A percentile compares a stretch with the other conserved stretches of the same genome.
phyloP scores from a whole-genome alignment of 2,888 invertebrate genomes.

The Brachypterus glaber region DNA sequence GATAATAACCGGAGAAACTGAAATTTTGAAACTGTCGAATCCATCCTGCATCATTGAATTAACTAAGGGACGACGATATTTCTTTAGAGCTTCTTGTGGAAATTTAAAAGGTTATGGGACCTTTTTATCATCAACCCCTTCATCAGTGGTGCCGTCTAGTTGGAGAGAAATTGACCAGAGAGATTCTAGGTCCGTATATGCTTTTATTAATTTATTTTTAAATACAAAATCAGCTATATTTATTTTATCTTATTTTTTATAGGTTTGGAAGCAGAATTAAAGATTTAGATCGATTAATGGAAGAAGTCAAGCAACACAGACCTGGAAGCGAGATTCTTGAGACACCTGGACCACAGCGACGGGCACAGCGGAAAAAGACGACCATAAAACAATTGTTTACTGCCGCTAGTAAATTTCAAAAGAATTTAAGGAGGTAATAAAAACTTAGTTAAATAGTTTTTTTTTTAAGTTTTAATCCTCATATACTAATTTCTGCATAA shows the following conservation, averaged over 20 bases:
- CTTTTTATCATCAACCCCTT: slow-evolving; percentile 65
- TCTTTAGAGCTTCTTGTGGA: slow-evolving; percentile 84
- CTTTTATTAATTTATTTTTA: neutral
- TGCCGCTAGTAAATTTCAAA: slow-evolving; percentile 94
- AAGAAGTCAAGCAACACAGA: slow-evolving; percentile 55
- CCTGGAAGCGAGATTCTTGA: slow-evolving; percentile 56
- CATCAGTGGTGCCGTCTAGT: slow-evolving; percentile 85
- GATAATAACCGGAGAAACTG: slow-evolving; percentile 68
- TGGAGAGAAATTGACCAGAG: slow-evolving; percentile 78
- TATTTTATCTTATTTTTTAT: slow-evolving; percentile 9
- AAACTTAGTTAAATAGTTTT: neutral
- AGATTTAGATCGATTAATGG: slow-evolving; percentile 65
- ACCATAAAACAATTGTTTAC: slow-evolving; percentile 91
- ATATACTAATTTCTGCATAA: too few relatives aligned
- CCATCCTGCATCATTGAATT: slow-evolving; percentile 58
- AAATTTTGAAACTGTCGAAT: slow-evolving; percentile 59
- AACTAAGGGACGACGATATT: slow-evolving; percentile 77
- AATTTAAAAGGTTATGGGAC: slow-evolving; percentile 87
- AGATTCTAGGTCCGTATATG: slow-evolving; percentile 43
- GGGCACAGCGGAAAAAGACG: slow-evolving; percentile 75
- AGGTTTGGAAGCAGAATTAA: slow-evolving; percentile 60
- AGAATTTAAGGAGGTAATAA: slow-evolving; percentile 67
- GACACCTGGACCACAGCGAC: slow-evolving; percentile 53
- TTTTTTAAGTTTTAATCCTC: slow-evolving; percentile 10
- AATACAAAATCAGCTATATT: too few relatives aligned